phyloP scores from a whole-genome alignment of 2,797 vertebrate genomes.

The Periparus ater region DNA sequence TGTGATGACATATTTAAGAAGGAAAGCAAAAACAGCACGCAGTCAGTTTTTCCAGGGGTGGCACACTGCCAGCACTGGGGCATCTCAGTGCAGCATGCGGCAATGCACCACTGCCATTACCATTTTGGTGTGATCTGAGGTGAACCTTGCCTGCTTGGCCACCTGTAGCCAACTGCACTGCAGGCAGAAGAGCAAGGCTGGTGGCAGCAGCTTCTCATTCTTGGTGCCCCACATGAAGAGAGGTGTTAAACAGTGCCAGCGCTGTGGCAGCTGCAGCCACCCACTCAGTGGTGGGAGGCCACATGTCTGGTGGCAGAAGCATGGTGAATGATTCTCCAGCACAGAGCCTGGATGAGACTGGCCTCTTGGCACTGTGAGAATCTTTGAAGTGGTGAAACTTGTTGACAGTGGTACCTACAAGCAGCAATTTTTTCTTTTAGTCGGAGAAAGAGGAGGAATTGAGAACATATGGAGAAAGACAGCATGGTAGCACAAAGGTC shows the following conservation, averaged over 20 bases:
- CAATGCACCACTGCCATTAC: rapidly evolving
- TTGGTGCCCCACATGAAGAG: rapidly evolving
- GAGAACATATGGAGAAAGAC: neutral
- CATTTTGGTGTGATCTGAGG: rapidly evolving
- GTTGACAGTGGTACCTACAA: neutral
- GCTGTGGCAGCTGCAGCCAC: rapidly evolving
- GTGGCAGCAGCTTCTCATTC: neutral
- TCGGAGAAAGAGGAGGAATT: neutral
- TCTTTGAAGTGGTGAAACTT: neutral
- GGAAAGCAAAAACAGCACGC: rapidly evolving
- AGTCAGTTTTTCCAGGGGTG: neutral
- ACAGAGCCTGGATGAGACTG: rapidly evolving
- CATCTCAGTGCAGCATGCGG: rapidly evolving
- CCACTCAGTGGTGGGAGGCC: too few relatives aligned
- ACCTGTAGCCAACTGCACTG: neutral
- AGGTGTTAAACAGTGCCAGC: neutral
- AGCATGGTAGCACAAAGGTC: neutral
- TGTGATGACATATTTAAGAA: neutral
- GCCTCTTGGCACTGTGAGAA: rapidly evolving
- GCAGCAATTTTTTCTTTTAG: neutral
- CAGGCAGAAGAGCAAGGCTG: rapidly evolving
- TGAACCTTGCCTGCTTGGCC: neutral
- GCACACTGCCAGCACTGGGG: rapidly evolving
- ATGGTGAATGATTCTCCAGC: neutral
- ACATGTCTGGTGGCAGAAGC: rapidly evolving